Evolutionary conservation across 2,797 vertebrate species (phyloP).

Genomic region (Anguilla anguilla): DNA sequence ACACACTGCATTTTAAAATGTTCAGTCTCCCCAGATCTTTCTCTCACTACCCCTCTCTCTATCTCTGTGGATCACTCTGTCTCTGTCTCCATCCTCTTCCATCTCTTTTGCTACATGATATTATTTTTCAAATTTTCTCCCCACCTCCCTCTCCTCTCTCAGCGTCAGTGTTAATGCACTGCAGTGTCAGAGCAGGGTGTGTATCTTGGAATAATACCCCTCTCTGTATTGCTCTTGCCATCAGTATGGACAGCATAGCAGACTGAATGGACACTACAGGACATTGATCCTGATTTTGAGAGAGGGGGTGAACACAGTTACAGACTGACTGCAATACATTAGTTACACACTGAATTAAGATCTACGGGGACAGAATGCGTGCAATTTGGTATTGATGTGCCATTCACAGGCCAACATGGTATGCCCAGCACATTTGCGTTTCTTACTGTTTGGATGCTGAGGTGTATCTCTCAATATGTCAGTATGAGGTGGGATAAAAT

Average conservation of each 20-base stretch:
- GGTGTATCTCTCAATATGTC: constrained; percentile 63
- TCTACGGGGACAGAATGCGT: constrained; percentile 53
- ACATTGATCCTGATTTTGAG: constrained; percentile 60
- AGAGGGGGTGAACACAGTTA: constrained; percentile 44
- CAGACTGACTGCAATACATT: constrained; percentile 58
- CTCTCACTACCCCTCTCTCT: constrained; percentile 37
- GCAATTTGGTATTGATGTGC: constrained; percentile 68
- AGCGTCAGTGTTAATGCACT: constrained; percentile 24
- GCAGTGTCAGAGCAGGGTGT: constrained; percentile 41
- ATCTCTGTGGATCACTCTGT: constrained; percentile 59
- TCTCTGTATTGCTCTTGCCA: constrained; percentile 67
- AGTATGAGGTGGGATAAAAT: constrained; percentile 52
- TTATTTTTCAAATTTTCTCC: constrained; percentile 15
- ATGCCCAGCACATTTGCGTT: constrained; percentile 64
- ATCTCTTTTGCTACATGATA: constrained; percentile 22
- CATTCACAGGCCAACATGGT: constrained; percentile 70
- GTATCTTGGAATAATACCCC: constrained; percentile 67
- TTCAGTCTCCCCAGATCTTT: constrained; percentile 40
- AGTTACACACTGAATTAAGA: constrained; percentile 61
- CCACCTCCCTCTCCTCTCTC: constrained; percentile 3
- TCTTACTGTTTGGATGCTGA: constrained; percentile 30
- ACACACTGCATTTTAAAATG: constrained; percentile 31
- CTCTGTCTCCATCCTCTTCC: constrained; percentile 24
- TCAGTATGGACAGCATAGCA: constrained; percentile 59
- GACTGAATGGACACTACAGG: constrained; percentile 58